These are phyloP conservation scores for Pseudocheirus occidentalis DNA, from an alignment of 2,797 vertebrate species.

Conservation along the genomic window DNA sequence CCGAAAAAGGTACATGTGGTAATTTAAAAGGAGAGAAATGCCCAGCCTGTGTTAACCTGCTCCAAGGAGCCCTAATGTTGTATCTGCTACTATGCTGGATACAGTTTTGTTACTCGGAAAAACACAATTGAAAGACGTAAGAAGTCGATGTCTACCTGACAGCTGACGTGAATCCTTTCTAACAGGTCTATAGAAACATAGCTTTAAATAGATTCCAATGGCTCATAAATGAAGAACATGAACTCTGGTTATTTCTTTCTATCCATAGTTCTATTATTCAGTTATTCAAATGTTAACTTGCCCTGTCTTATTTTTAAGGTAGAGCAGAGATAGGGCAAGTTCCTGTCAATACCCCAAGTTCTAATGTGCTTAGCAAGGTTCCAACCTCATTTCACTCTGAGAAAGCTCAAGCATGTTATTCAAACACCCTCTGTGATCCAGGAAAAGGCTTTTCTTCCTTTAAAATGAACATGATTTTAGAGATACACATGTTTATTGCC, in stretches of 20 bases:
- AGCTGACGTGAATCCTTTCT: background rate
- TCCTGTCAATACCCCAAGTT: constrained; percentile 22
- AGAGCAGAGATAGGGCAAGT: background rate
- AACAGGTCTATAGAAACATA: constrained; percentile 33
- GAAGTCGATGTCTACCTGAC: constrained; percentile 12
- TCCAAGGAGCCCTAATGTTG: constrained; percentile 22
- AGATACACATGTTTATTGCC: constrained; percentile 7
- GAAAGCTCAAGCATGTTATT: constrained; percentile 9
- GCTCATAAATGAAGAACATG: constrained; percentile 53
- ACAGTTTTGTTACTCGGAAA: constrained; percentile 26
- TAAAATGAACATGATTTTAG: constrained; percentile 46
- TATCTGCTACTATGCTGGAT: constrained; percentile 11
- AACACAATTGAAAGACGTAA: background rate
- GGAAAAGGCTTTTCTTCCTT: background rate
- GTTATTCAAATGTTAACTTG: constrained; percentile 51
- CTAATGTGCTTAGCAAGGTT: background rate
- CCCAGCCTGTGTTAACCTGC: background rate
- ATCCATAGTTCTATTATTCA: constrained; percentile 30
- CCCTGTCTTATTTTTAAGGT: constrained; percentile 49
- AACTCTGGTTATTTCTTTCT: constrained; percentile 1
- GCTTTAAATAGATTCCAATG: constrained; percentile 44
- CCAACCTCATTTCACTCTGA: constrained; percentile 15
- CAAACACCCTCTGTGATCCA: background rate
- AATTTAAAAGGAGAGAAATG: constrained; percentile 29
- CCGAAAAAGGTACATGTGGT: constrained; percentile 19